Percentiles rank a stretch among this genome's conserved stretches.
Conservation (phyloP, 2,888 invertebrate species). For the Ennomos fuscantarius region DNA sequence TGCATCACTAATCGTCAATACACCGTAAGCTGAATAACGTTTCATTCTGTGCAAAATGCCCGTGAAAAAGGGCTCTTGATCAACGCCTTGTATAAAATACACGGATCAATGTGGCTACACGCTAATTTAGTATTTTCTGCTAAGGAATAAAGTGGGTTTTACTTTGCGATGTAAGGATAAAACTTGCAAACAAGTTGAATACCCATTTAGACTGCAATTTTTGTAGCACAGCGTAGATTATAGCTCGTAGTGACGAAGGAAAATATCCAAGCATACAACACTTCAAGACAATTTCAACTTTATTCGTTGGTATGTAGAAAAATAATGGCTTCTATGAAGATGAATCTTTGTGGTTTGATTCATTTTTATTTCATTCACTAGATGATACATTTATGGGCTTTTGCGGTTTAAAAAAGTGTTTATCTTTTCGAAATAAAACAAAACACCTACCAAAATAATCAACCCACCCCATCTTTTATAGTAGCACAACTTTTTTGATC, state of each 20-base stretch:
- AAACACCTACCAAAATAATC: too few species aligned
- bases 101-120: constrained; percentile 37
- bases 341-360: constrained; percentile 35
- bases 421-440: not conserved
- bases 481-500: too few species aligned
- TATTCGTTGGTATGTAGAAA: not conserved
- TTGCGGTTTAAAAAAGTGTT: constrained; percentile 56
- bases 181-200: not conserved
- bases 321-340: constrained; percentile 32
- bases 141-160: constrained; percentile 37
- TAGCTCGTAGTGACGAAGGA: not conserved
- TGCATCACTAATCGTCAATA: constrained; percentile 26
- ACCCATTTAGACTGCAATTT: constrained; percentile 4
- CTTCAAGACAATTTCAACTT: constrained; percentile 13
- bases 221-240: not conserved
- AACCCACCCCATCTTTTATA: too few species aligned
- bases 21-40: constrained; percentile 4
- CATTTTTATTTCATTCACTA: constrained; percentile 66
- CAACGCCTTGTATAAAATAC: constrained; percentile 41
- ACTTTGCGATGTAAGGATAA: constrained; percentile 15
- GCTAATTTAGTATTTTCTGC: constrained; percentile 40
- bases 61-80: constrained; percentile 20
- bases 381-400: constrained; percentile 64
- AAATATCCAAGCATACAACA: constrained; percentile 7
- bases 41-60: constrained; percentile 13